A percentile compares a stretch with the other conserved stretches of the same genome.
Evolutionary conservation across 2,888 invertebrate genomes (phyloP).

Genomic region (Drosophila monieri): DNA sequence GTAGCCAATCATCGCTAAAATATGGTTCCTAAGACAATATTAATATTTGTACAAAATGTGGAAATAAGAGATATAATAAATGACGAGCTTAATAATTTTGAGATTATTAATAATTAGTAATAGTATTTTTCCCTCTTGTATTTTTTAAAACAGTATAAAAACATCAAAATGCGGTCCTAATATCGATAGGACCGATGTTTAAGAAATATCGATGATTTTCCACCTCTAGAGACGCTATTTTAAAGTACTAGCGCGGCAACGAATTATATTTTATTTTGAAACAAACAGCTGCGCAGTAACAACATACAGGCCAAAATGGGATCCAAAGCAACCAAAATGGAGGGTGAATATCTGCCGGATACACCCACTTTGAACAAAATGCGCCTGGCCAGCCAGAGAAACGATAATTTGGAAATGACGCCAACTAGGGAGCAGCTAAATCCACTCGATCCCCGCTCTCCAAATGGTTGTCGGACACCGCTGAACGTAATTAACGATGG

Average conservation of each 20-base stretch:
- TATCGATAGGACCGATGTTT: too few relatives aligned
- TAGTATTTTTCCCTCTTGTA: too few relatives aligned
- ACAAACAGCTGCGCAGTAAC: not conserved
- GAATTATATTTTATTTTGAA: constrained; percentile 17
- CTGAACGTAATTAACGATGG: constrained; percentile 65
- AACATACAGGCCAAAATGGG: constrained; percentile 65
- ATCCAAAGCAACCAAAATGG: constrained; percentile 77
- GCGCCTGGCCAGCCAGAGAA: constrained; percentile 27
- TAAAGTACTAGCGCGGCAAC: constrained; percentile 60
- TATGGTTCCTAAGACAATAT: too few relatives aligned
- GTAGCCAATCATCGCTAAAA: too few relatives aligned
- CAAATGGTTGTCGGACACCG: constrained; percentile 77
- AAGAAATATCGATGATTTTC: too few relatives aligned
- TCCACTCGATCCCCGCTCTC: constrained; percentile 78
- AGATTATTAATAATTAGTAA: too few relatives aligned
- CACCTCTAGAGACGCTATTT: constrained; percentile 54
- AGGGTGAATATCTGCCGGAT: constrained; percentile 68
- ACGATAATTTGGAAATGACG: constrained; percentile 33
- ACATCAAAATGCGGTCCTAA: too few relatives aligned
- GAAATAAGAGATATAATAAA: too few relatives aligned
- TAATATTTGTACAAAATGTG: too few relatives aligned
- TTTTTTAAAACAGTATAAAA: too few relatives aligned
- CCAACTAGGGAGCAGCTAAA: constrained; percentile 44
- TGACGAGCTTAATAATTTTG: too few relatives aligned
- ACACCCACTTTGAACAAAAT: constrained; percentile 61